These are phyloP conservation scores for Diaperis boleti DNA, from an alignment of 2,888 invertebrate species.

Conservation along the genomic window DNA sequence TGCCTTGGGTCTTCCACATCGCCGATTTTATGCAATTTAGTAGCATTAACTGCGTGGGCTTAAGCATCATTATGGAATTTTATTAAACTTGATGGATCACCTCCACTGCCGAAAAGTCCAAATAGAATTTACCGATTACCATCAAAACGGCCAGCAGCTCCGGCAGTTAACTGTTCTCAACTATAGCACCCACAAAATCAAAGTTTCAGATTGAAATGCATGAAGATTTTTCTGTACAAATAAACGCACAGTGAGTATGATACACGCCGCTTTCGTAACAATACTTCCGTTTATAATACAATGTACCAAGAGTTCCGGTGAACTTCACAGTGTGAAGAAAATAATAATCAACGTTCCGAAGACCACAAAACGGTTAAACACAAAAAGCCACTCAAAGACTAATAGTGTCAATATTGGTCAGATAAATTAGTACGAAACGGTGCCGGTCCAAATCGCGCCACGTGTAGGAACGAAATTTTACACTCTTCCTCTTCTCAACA, in stretches of 20 bases:
- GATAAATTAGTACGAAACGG: too few species aligned
- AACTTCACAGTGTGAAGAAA: constrained; percentile 33
- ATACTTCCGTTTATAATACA: constrained; percentile 21
- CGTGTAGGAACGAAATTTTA: too few species aligned
- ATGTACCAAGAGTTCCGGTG: constrained; percentile 35
- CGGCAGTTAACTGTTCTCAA: not conserved
- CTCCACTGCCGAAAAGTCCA: not conserved
- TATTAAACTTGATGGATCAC: not conserved
- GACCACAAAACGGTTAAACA: not conserved
- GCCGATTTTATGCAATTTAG: not conserved
- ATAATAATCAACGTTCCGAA: constrained; percentile 26
- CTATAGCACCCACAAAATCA: too few species aligned
- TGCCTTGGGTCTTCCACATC: too few species aligned
- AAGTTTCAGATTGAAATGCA: too few species aligned
- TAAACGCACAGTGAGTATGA: constrained; percentile 1
- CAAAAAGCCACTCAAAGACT: too few species aligned
- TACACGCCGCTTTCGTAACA: constrained; percentile 11
- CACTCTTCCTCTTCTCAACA: too few species aligned
- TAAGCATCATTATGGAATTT: not conserved
- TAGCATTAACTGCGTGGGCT: not conserved
- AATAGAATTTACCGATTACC: too few species aligned
- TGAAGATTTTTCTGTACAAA: constrained; percentile 4
- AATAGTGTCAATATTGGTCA: not conserved
- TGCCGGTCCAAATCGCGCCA: too few species aligned
- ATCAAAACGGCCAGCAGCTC: too few species aligned